Percentiles rank a stretch among this genome's conserved stretches.
Evolutionary conservation across 2,888 invertebrate species (phyloP).

Genomic region (Ormyrus thymus): DNA sequence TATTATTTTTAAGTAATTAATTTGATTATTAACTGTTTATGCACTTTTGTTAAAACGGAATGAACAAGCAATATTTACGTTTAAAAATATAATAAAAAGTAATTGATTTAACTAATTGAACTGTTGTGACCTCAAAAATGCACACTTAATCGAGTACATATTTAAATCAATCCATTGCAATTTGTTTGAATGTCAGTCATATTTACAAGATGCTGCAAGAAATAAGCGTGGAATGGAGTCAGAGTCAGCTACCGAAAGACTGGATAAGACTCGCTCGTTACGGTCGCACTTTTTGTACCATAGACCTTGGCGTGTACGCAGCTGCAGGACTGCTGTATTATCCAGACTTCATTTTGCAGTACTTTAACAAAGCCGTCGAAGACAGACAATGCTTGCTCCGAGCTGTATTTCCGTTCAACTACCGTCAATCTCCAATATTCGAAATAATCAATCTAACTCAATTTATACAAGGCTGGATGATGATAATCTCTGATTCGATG

Average conservation of each 20-base stretch:
- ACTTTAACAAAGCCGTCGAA: background rate
- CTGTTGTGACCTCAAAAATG: no score
- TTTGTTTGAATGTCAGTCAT: background rate
- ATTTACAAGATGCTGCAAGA: slow-evolving; percentile 2
- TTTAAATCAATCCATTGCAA: no score
- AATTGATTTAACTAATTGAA: no score
- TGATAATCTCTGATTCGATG: slow-evolving; percentile 15
- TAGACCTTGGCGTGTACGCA: slow-evolving; percentile 12
- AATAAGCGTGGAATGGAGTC: slow-evolving; percentile 23
- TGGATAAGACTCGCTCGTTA: slow-evolving; percentile 25
- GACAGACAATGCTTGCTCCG: slow-evolving; percentile 3
- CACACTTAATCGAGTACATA: no score
- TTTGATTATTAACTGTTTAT: no score
- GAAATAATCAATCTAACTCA: slow-evolving; percentile 21
- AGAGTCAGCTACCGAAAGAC: slow-evolving; percentile 1
- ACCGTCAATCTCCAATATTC: slow-evolving; percentile 4
- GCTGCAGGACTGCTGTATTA: slow-evolving; percentile 22
- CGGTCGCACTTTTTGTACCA: slow-evolving; percentile 21
- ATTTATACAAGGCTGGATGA: background rate
- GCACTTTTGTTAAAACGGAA: no score
- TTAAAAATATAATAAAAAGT: no score
- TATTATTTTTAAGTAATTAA: background rate
- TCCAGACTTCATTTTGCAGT: slow-evolving; percentile 16
- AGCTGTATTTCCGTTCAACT: slow-evolving; percentile 23
- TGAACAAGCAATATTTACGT: no score